phyloP scores from a whole-genome alignment of 2,888 invertebrate species.

The Imbricaverruca yamaguchii region DNA sequence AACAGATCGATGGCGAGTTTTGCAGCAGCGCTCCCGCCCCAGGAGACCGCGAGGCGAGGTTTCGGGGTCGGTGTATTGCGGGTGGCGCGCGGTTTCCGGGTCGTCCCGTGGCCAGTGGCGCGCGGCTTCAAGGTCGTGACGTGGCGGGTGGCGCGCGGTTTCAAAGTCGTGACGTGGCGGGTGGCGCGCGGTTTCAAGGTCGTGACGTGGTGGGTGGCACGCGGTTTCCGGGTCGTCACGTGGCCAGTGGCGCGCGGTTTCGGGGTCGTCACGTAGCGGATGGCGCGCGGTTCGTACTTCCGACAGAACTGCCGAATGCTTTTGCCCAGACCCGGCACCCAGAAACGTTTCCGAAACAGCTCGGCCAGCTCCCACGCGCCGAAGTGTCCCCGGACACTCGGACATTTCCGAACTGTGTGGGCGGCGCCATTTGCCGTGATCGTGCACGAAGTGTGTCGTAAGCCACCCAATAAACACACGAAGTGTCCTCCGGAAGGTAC shows the following conservation, averaged over 20 bases:
- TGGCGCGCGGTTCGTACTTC: neutral
- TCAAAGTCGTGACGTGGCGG: too few relatives aligned
- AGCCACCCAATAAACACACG: too few relatives aligned
- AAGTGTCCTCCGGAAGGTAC: neutral
- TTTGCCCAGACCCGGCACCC: neutral
- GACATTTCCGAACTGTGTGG: neutral
- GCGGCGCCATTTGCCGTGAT: neutral
- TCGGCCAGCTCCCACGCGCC: neutral
- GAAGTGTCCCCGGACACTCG: neutral
- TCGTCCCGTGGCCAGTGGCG: too few relatives aligned
- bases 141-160: too few relatives aligned
- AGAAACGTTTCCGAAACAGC: neutral
- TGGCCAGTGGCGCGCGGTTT: too few relatives aligned
- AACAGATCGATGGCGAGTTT: neutral
- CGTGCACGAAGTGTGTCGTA: too few relatives aligned
- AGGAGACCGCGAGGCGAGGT: neutral
- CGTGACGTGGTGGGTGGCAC: too few relatives aligned
- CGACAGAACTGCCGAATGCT: neutral
- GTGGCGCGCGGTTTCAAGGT: too few relatives aligned
- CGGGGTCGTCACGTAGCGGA: neutral
- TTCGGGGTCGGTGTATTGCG: neutral
- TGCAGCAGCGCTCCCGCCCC: neutral
- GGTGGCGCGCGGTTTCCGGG: too few relatives aligned
- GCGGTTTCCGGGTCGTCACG: too few relatives aligned
- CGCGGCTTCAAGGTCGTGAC: too few relatives aligned